Conservation (phyloP, 2,113 vertebrate species). For the Ammodytes marinus region DNA sequence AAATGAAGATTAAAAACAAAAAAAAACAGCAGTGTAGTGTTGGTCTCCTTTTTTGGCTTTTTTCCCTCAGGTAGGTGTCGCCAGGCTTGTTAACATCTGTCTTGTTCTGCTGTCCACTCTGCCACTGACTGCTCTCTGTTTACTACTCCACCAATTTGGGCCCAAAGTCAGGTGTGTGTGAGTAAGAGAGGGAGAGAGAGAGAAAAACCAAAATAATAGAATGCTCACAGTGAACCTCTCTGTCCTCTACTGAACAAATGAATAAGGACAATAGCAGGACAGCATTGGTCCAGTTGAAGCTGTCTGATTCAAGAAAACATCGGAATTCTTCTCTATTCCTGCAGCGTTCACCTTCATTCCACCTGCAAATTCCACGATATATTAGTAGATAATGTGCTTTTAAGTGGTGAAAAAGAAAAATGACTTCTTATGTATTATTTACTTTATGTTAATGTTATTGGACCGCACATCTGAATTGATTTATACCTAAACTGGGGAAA, state of each 20-base stretch:
- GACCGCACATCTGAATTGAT: slow-evolving; percentile 42
- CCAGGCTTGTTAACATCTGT: slow-evolving; percentile 48
- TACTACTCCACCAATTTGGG: slow-evolving; percentile 25
- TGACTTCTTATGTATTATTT: slow-evolving; percentile 15
- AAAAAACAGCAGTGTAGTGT: slow-evolving; percentile 5
- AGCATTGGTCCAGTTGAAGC: background rate
- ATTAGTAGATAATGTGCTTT: background rate
- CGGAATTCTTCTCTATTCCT: background rate
- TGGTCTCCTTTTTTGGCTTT: background rate
- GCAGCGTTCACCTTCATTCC: background rate
- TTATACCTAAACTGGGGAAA: slow-evolving; percentile 34
- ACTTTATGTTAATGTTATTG: slow-evolving; percentile 19
- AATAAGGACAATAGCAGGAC: background rate
- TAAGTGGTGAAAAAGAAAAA: background rate
- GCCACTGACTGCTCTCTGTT: slow-evolving; percentile 11
- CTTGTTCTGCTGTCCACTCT: slow-evolving; percentile 24
- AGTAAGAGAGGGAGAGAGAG: background rate
- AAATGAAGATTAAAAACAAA: slow-evolving; percentile 15
- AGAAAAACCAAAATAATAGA: background rate
- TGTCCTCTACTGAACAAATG: slow-evolving; percentile 12
- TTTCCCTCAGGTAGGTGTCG: slow-evolving; percentile 22
- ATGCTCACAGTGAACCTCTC: background rate
- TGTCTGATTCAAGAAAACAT: background rate
- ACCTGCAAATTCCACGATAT: background rate
- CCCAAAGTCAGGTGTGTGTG: background rate